phyloP scores from a whole-genome alignment of 2,888 invertebrate genomes.

The Perizoma affinitatum region DNA sequence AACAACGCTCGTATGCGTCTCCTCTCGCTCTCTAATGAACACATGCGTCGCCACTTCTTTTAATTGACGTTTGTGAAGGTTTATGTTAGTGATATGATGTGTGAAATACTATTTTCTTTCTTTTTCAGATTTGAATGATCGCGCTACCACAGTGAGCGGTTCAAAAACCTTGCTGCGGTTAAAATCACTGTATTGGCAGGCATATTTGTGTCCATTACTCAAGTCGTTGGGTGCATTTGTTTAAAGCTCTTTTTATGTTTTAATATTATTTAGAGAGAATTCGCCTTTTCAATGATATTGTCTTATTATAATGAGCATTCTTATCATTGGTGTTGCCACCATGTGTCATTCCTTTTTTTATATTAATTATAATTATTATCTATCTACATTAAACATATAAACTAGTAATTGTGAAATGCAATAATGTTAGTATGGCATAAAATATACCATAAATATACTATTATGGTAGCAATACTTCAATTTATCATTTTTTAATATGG shows the following conservation, averaged over 20 bases:
- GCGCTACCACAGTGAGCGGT: constrained; percentile 66
- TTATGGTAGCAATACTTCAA: constrained; percentile 16
- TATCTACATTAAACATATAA: neutral
- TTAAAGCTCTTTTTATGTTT: constrained; percentile 52
- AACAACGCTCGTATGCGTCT: too few relatives aligned
- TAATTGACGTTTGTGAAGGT: too few relatives aligned
- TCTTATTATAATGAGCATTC: constrained; percentile 22
- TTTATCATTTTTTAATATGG: constrained; percentile 10
- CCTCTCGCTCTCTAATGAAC: too few relatives aligned
- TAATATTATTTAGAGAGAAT: constrained; percentile 20
- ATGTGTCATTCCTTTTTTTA: constrained; percentile 18
- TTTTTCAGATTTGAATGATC: constrained; percentile 71
- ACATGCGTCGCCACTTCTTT: too few relatives aligned
- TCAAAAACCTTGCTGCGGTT: constrained; percentile 75
- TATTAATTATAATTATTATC: constrained; percentile 3
- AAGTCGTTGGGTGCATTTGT: constrained; percentile 77
- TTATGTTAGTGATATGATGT: too few relatives aligned
- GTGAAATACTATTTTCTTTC: constrained; percentile 17
- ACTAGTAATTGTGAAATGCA: constrained; percentile 10
- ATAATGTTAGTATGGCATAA: constrained; percentile 5
- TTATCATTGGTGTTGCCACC: constrained; percentile 14
- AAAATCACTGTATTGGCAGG: constrained; percentile 74
- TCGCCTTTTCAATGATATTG: constrained; percentile 21
- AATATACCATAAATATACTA: neutral
- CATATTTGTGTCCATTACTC: constrained; percentile 68